Evolutionary conservation across 2,888 invertebrate species (phyloP), one percentile per base, ranked within the genome.

Genomic region (Myathropa florea): DNA sequence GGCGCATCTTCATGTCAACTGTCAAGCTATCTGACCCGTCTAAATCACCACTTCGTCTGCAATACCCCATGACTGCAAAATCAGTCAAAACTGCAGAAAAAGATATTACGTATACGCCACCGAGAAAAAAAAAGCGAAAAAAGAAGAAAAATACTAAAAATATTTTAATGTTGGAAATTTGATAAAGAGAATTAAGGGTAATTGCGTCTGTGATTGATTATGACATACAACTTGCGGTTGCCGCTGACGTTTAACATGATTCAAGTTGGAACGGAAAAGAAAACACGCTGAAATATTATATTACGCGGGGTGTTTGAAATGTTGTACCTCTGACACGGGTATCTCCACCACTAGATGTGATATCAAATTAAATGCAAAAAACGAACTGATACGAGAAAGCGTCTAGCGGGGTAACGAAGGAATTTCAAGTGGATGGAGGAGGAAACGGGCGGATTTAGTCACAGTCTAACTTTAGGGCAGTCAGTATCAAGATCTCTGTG

Each of bases 141-240:
- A 3, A 3, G 30, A 30, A 33, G 1, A 4, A 33, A 33, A 33
- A 6, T 33, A n/a, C n/a, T 33, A 10, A 2, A 46, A 46, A 46
- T 18, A 6, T 6, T 71, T 72, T 67, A 33, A 72, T 85, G 72
- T 85, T 70, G 60, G 85, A 85, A 85, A 85, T 82, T 65, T 55
- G 85, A 85, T 85, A 73, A 85, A 82, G 73, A 82, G 77, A 36
- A 63, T 70, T 85, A 85, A 78, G 85, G 82, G 85, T 85, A 85
- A 85, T 85, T 85, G 82, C 72, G 82, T 85, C 64, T 82, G 77
- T 85, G 82, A 85, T 85, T 81, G 85, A 82, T 85, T 85, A 77
- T 85, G 85, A 78, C 85, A 85, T 72, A 76, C 33, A 73, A 2
- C 65, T 70, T 85, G 85, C 64, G 85, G 85, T 82, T 82, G 23